phyloP scores from a whole-genome alignment of 2,113 vertebrate genomes.

The Salvator merianae region DNA sequence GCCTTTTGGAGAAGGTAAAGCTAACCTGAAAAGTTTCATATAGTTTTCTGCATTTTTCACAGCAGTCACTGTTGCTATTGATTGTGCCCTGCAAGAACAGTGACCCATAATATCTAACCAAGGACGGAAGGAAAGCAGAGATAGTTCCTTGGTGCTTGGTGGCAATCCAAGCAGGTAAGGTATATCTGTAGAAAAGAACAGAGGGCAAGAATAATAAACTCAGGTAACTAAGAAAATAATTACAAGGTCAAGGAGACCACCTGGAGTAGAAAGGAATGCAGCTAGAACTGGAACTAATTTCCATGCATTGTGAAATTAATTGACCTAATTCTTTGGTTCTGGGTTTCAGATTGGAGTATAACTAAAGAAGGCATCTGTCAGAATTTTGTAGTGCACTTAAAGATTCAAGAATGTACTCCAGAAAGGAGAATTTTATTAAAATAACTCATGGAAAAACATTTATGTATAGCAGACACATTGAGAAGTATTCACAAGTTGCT shows the following conservation, averaged over 20 bases:
- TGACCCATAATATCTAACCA: background rate
- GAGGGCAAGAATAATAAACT: background rate
- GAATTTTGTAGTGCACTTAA: no score
- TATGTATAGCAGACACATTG: no score
- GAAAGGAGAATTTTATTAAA: background rate
- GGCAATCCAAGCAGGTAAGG: background rate
- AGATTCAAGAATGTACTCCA: no score
- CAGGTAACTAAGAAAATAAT: background rate
- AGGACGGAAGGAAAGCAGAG: background rate
- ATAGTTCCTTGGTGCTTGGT: no score
- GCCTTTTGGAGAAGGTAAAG: constrained; percentile 85
- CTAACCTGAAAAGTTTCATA: background rate
- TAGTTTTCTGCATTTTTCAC: background rate
- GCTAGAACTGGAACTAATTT: background rate
- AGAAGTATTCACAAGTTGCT: no score
- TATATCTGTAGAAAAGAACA: no score
- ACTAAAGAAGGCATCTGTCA: no score
- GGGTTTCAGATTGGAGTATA: no score
- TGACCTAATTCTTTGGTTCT: no score
- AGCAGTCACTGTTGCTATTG: background rate
- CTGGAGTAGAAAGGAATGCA: background rate
- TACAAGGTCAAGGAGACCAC: background rate
- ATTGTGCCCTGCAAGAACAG: background rate
- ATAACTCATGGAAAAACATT: no score
- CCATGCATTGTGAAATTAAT: no score